These are phyloP conservation scores for Gyrodactylus bullatarudis DNA, from an alignment of 1,140 invertebrate genomes.

Conservation along the genomic window DNA sequence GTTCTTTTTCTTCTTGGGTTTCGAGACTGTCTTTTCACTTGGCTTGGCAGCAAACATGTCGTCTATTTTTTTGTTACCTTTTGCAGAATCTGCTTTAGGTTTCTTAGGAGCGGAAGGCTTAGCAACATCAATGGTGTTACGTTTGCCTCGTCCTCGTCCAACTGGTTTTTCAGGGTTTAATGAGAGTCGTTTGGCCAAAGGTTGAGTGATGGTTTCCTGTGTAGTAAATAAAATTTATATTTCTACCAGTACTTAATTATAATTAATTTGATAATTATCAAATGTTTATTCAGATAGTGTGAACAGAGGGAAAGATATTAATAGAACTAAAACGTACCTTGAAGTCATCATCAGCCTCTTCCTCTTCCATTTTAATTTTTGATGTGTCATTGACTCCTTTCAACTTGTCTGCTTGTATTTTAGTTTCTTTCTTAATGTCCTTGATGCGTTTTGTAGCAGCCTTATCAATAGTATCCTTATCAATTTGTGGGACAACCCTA, in stretches of 20 bases:
- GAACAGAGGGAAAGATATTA: too few species aligned
- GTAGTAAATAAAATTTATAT: too few species aligned
- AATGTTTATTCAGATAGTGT: too few species aligned
- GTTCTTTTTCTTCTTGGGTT: not conserved
- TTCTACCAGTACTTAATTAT: too few species aligned
- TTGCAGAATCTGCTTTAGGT: not conserved
- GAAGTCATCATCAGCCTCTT: not conserved
- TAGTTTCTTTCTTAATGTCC: not conserved
- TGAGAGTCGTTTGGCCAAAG: not conserved
- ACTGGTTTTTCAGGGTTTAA: not conserved
- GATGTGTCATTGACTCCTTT: not conserved
- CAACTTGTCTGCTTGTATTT: not conserved
- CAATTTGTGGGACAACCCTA: not conserved
- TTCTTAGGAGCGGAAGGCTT: not conserved
- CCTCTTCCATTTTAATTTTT: not conserved
- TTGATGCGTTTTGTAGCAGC: not conserved
- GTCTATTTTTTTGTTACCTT: not conserved
- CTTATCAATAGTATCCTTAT: not conserved
- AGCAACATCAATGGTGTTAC: not conserved
- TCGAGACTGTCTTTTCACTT: too few species aligned
- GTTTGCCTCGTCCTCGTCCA: not conserved
- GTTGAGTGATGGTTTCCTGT: too few species aligned
- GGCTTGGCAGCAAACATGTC: not conserved
- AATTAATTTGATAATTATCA: too few species aligned
- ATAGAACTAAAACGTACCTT: not conserved